A percentile compares a stretch with the other conserved stretches of the same genome.
Evolutionary conservation across 2,113 vertebrate species (phyloP).

Genomic region (Gopherus evgoodei): DNA sequence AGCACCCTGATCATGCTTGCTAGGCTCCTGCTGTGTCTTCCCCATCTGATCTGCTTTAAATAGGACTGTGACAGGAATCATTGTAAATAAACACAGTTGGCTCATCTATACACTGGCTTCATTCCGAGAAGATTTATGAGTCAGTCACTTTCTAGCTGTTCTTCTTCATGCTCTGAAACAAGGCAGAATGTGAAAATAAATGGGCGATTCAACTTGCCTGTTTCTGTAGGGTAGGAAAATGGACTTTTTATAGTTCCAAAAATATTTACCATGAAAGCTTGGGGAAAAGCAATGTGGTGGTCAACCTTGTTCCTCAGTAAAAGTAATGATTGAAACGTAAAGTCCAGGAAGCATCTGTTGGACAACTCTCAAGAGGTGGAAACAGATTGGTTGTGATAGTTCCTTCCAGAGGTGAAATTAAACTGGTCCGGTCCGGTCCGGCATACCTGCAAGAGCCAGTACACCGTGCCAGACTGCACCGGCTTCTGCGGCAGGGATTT

Average conservation of each 20-base stretch:
- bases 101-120: background rate
- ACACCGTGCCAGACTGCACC: too few relatives aligned
- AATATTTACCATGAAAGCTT: background rate
- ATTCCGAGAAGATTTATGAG: background rate
- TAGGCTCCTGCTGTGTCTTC: background rate
- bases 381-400: background rate
- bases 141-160: background rate
- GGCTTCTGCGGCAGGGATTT: too few relatives aligned
- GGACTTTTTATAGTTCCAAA: background rate
- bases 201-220: background rate
- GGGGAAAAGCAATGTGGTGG: background rate
- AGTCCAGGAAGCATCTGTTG: background rate
- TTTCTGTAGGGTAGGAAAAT: background rate
- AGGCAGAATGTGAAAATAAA: background rate
- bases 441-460: too few relatives aligned
- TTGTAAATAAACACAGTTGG: accelerated
- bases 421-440: too few relatives aligned
- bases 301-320: background rate
- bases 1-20: background rate
- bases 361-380: background rate
- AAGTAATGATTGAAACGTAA: background rate
- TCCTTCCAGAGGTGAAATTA: too few relatives aligned
- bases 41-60: background rate
- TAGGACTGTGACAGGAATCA: too few relatives aligned
- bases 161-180: background rate